Evolutionary conservation across 2,888 invertebrate species (phyloP), one percentile per base, ranked within the genome.

Genomic region (Pristionchus mayeri): DNA sequence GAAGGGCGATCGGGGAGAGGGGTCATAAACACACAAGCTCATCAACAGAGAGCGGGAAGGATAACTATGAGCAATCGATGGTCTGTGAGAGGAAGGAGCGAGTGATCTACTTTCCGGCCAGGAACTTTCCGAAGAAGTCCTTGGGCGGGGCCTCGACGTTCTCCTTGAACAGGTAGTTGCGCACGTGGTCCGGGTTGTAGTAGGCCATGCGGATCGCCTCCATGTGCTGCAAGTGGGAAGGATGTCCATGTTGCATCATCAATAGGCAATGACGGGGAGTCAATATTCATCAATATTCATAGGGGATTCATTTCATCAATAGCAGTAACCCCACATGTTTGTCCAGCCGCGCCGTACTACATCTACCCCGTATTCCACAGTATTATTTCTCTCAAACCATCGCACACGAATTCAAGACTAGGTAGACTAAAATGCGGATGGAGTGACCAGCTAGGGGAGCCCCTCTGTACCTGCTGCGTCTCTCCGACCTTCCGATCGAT

Each of bases 111-210:
- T 94, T 93, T 76, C 93, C 93, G 85, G 93, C 93, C 88, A 93
- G 93, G 91, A 94, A 94, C 87, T 94, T 93, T 44, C 93, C 93
- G 37, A 94, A 90, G 90, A 94, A 94, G 89, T 93, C 94, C 86
- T 91, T 92, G 24, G 94, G 94, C 88, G 93, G 93, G 16, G 93
- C 91, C 82, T 93, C 93, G 75, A 92, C 89, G 44, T 93, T 93
- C 63, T 94, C 93, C 50, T 93, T 91, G 90, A 94, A 94, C 83
- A 93, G 87, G 86, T 91, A 93, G 86, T 91, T 93, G 93, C 94
- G 93, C 30, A 94, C 91, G 88, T 94, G 94, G 71, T 92, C 92
- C 24, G 89, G 88, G 84, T 92, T 92, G 91, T 92, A 91, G 88
- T 87, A 92, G 16, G 88, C 89, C 84, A 87, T 87, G 44, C 89